phyloP scores from a whole-genome alignment of 1,140 invertebrate species.

The Neuroterus valhalla region DNA sequence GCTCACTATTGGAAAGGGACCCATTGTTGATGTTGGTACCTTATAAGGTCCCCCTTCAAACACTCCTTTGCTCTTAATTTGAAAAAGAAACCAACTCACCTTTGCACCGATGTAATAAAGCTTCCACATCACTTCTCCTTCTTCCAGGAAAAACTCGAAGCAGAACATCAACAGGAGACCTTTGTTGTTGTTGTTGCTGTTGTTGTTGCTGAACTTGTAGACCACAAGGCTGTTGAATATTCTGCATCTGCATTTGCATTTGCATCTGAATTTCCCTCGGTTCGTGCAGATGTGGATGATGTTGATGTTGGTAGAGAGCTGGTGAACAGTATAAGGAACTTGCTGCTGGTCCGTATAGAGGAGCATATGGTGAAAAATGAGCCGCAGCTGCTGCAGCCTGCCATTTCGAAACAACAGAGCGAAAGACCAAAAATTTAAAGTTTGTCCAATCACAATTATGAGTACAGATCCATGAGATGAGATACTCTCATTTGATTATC shows the following conservation, averaged over 20 bases:
- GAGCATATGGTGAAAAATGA: constrained; percentile 68
- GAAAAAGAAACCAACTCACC: constrained; percentile 64
- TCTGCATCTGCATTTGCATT: constrained; percentile 72
- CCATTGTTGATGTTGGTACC: no score
- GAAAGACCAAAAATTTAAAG: no score
- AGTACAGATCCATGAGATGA: no score
- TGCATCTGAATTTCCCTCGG: constrained; percentile 69
- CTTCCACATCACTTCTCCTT: constrained; percentile 88
- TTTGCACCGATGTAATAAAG: constrained; percentile 82
- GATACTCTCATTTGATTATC: no score
- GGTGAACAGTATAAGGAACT: constrained; percentile 71
- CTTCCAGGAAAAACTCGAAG: constrained; percentile 89
- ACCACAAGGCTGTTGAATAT: constrained; percentile 65
- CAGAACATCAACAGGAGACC: constrained; percentile 85
- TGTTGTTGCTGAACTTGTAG: constrained; percentile 69
- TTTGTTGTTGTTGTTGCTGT: constrained; percentile 71
- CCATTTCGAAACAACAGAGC: constrained; percentile 29
- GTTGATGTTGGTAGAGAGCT: constrained; percentile 71
- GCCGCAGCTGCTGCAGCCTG: constrained; percentile 66
- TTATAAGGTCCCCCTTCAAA: no score
- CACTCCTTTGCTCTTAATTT: neutral
- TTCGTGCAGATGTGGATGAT: constrained; percentile 67
- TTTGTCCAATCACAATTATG: no score
- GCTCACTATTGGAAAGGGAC: no score
- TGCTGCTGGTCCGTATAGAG: constrained; percentile 69